These are phyloP conservation scores for Asteroscopus sphinx DNA, from an alignment of 2,888 invertebrate species.

Conservation along the genomic window DNA sequence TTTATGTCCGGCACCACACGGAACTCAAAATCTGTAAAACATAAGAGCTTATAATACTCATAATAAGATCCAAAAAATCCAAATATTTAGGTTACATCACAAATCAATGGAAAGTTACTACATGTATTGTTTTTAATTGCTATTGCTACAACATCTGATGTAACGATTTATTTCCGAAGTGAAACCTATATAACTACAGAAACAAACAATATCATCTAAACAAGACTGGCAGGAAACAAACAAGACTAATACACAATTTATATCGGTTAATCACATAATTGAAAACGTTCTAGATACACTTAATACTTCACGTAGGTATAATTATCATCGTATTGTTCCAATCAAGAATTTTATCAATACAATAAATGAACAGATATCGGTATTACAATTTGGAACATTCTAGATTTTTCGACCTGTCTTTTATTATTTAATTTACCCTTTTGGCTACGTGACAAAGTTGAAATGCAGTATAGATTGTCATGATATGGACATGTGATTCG, in stretches of 20 bases:
- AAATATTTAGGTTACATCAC: too few relatives aligned
- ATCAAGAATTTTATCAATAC: slow-evolving; percentile 16
- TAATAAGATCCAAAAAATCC: too few relatives aligned
- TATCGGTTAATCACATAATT: slow-evolving; percentile 22
- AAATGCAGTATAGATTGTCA: too few relatives aligned
- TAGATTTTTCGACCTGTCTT: slow-evolving; percentile 9
- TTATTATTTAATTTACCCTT: not conserved
- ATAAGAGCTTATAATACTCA: too few relatives aligned
- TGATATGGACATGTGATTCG: too few relatives aligned
- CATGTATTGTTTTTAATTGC: too few relatives aligned
- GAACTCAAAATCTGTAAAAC: too few relatives aligned
- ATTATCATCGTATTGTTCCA: slow-evolving; percentile 27
- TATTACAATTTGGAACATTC: slow-evolving; percentile 12
- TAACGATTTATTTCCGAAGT: not conserved
- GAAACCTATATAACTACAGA: not conserved
- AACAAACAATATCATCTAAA: slow-evolving; percentile 10
- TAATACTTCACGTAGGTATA: slow-evolving; percentile 9
- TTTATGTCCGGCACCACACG: too few relatives aligned
- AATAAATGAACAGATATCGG: not conserved
- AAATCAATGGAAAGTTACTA: too few relatives aligned
- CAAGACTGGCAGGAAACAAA: not conserved
- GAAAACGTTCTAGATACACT: slow-evolving; percentile 27
- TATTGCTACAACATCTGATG: too few relatives aligned
- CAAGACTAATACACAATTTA: slow-evolving; percentile 13
- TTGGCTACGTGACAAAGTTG: too few relatives aligned